These are phyloP conservation scores for Geothlypis trichas DNA, from an alignment of 2,113 vertebrate species.

Conservation along the genomic window DNA sequence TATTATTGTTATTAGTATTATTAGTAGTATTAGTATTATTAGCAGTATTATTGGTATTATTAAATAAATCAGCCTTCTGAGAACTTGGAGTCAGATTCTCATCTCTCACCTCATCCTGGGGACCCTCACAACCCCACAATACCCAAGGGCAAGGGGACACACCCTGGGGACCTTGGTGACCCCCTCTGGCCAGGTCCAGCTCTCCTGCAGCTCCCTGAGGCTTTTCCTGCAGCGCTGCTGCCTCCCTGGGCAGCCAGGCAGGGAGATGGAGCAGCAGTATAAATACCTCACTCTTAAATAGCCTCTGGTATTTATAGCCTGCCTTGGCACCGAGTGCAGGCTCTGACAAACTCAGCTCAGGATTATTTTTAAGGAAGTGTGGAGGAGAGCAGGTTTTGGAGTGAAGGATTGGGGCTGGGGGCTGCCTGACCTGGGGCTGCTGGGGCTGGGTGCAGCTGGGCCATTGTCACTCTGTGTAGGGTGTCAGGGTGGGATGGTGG, in stretches of 20 bases:
- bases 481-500: too few relatives aligned
- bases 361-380: not conserved
- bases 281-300: not conserved
- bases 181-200: fast-evolving
- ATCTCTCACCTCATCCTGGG: too few relatives aligned
- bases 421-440: not conserved
- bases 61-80: too few relatives aligned
- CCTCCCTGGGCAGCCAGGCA: not conserved
- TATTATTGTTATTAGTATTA: too few relatives aligned
- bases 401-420: fast-evolving
- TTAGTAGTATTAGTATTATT: too few relatives aligned
- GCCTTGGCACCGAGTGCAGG: not conserved
- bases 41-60: too few relatives aligned
- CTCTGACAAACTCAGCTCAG: not conserved
- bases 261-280: not conserved
- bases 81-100: too few relatives aligned
- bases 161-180: not conserved
- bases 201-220: not conserved
- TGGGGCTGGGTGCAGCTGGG: fast-evolving
- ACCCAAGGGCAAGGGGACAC: not conserved
- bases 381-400: not conserved
- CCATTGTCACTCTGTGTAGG: not conserved
- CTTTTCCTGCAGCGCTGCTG: not conserved
- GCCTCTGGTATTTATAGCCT: constrained; percentile 48
- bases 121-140: too few relatives aligned